Base-by-base conservation (phyloP, 2,888 invertebrate genomes). In the Agrilus mali region DNA sequence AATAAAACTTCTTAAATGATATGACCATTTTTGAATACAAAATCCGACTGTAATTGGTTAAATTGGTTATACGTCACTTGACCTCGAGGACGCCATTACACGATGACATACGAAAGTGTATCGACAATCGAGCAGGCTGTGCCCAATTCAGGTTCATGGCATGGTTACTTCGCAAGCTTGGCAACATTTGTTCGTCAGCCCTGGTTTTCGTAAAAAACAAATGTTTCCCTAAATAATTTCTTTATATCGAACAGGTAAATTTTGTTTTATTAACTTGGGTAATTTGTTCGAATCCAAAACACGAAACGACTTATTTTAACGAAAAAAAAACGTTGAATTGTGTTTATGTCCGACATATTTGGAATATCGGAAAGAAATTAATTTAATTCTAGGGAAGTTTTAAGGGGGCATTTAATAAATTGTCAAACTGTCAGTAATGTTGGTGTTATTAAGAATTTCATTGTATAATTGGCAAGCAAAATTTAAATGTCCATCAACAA, bases 151-250 rank as follows among this genome's bases (percentile, higher is more conserved):
- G 22, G 22, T 27, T 50, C 52, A 53, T 50, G 52, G 55, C 52
- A 55, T 53, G 53, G 17, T 37, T 17, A 44, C 41, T 54, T 57
- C 57, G 52, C 36, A 56, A 63, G 60, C 61, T 65, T 66, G 66
- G 66, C 66, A 66, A 65, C 66, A 66, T 66, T 67, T 66, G 66
- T 65, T 64, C 52, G 64, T 64, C 65, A 67, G 65, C 67, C 63
- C 66, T 67, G 66, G 60, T 65, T 65, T 61, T 56, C 47, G 53
- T 51, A 56, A 65, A 65, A 66, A 63, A 53, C 58, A 61, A 64
- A 64, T 64, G 64, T 65, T 62, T 65, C 66, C 67, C 66, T 66
- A 67, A 66, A 64, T 56, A 55, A 54, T 54, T 53, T 50, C 51
- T 52, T 55, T 50, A 55, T 55, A 56, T 61, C 59, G 54, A 58